phyloP scores from a whole-genome alignment of 2,888 invertebrate genomes.

The Leptogaster cylindrica region DNA sequence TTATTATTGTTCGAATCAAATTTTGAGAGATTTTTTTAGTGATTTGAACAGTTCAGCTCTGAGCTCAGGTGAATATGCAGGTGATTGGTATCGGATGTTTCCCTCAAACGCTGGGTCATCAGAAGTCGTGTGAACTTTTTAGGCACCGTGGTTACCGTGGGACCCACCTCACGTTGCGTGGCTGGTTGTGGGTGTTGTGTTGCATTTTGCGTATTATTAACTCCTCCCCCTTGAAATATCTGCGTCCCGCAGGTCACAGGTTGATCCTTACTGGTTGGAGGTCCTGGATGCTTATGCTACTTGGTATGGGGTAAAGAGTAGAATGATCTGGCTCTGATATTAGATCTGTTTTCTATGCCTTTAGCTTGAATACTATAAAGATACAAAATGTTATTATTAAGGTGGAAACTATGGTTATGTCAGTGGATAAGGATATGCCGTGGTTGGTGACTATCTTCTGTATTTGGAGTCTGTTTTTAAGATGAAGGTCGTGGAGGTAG shows the following conservation, averaged over 20 bases:
- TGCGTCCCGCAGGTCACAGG: background rate
- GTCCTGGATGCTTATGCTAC: background rate
- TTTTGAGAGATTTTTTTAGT: too few species aligned
- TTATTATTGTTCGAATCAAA: too few species aligned
- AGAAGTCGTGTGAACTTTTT: too few species aligned
- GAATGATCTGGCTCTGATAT: background rate
- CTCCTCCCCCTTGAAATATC: background rate
- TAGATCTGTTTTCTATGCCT: background rate
- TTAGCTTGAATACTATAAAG: constrained; percentile 1
- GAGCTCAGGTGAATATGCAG: too few species aligned
- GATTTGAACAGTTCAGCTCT: too few species aligned
- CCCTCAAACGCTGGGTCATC: too few species aligned
- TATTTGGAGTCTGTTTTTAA: background rate
- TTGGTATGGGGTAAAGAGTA: background rate
- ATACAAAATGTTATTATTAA: constrained; percentile 8
- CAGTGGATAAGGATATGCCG: constrained; percentile 2
- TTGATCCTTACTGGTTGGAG: constrained; percentile 7
- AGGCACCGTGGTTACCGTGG: too few species aligned
- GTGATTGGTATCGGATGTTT: too few species aligned
- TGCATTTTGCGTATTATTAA: too few species aligned
- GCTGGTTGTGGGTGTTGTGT: too few species aligned
- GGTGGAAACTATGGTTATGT: background rate
- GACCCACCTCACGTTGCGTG: too few species aligned
- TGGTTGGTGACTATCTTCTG: background rate
- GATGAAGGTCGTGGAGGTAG: constrained; percentile 15